Evolutionary conservation across 1,140 invertebrate genomes (phyloP).

Genomic region (Atta colombica): DNA sequence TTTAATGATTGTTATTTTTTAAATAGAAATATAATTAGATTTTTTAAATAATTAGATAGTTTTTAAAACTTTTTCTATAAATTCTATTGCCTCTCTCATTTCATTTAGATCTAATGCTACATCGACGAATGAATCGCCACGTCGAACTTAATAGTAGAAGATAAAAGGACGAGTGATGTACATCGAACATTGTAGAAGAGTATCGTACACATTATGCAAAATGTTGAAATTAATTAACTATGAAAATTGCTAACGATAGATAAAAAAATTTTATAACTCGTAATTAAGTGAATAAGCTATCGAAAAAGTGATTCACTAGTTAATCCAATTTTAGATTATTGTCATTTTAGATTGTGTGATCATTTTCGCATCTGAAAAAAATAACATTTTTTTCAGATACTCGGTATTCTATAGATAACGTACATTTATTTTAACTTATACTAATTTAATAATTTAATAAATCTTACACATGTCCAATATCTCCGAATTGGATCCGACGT

Average conservation of each 20-base stretch:
- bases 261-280: neutral
- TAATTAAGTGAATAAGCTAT: neutral
- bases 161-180: neutral
- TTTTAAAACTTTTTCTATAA: neutral
- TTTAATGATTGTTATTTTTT: neutral
- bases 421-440: neutral
- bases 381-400: neutral
- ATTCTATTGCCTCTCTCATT: neutral
- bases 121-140: slow-evolving; percentile 44
- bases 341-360: neutral
- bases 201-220: neutral
- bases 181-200: neutral
- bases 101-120: neutral
- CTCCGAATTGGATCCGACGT: neutral
- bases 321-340: slow-evolving; percentile 29
- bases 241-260: neutral
- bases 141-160: slow-evolving; percentile 35
- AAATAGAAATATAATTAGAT: neutral
- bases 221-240: slow-evolving; percentile 14
- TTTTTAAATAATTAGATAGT: neutral
- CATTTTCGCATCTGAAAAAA: neutral
- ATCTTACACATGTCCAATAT: neutral
- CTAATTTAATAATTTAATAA: neutral
- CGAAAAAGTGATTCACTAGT: neutral
- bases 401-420: neutral